phyloP scores from a whole-genome alignment of 2,113 vertebrate genomes.

The Myrmophylax atrothorax region DNA sequence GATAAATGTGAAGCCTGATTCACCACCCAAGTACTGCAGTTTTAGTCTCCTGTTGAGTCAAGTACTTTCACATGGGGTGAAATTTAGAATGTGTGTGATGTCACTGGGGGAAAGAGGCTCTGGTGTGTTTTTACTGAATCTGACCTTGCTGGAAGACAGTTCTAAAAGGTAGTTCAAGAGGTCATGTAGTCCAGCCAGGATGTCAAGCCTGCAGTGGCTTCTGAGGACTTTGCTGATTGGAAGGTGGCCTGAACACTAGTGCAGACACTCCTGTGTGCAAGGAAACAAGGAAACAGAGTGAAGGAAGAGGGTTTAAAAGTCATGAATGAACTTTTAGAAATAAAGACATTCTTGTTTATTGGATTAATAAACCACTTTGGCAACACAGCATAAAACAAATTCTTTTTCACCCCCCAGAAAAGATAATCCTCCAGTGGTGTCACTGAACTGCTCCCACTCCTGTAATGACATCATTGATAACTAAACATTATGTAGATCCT shows the following conservation, averaged over 20 bases:
- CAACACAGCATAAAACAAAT: neutral
- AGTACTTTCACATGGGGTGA: neutral
- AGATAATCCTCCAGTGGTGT: neutral
- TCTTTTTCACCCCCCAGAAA: neutral
- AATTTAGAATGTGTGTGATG: neutral
- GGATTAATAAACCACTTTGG: neutral
- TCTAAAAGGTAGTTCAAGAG: neutral
- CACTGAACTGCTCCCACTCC: neutral
- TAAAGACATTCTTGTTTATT: neutral
- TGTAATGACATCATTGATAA: neutral
- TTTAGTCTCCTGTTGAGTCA: neutral
- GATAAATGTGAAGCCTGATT: slow-evolving; percentile 3
- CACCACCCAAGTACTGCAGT: neutral
- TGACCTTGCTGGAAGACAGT: neutral
- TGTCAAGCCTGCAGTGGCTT: neutral
- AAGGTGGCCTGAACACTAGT: neutral
- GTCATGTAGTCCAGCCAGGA: neutral
- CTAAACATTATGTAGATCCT: neutral
- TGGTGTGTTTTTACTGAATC: neutral
- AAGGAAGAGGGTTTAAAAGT: neutral
- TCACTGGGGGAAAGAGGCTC: neutral
- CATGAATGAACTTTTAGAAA: neutral
- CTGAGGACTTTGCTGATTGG: neutral
- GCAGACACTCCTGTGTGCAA: neutral
- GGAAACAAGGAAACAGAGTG: neutral